phyloP scores from a whole-genome alignment of 2,797 vertebrate genomes.

The Poecile montanus region DNA sequence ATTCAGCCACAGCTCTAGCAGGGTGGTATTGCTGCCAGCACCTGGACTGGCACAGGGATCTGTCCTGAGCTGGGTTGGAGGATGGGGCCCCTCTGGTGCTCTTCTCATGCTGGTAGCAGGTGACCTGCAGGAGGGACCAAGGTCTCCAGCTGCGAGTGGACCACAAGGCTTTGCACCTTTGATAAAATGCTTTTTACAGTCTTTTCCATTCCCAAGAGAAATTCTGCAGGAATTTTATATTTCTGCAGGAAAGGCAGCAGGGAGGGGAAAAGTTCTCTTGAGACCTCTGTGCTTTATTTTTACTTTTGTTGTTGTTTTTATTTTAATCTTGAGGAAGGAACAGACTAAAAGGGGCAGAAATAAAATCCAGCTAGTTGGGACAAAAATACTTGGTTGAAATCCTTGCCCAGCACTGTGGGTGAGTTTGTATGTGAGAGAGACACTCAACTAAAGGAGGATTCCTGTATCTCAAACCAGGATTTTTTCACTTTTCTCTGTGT shows the following conservation, averaged over 20 bases:
- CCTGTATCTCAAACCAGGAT: not conserved
- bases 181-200: fast-evolving
- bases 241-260: conserved; percentile 7
- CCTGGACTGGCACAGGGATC: not conserved
- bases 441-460: not conserved
- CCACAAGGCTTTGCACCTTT: not conserved
- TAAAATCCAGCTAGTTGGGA: not conserved
- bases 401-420: not conserved
- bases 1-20: not conserved
- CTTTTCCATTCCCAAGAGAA: not conserved
- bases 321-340: conserved; percentile 43
- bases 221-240: conserved; percentile 13
- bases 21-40: not conserved
- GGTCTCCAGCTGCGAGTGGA: fast-evolving
- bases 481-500: not conserved
- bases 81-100: not conserved
- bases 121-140: not conserved
- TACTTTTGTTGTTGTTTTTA: not conserved
- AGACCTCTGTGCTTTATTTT: conserved; percentile 49
- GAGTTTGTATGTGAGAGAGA: not conserved
- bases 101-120: not conserved
- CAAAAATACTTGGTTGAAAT: not conserved
- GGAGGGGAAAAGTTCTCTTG: conserved; percentile 17
- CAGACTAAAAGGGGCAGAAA: conserved; percentile 19
- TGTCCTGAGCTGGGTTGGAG: not conserved